Base-by-base conservation (phyloP, 2,113 vertebrate genomes). In the Mustela lutreola region DNA sequence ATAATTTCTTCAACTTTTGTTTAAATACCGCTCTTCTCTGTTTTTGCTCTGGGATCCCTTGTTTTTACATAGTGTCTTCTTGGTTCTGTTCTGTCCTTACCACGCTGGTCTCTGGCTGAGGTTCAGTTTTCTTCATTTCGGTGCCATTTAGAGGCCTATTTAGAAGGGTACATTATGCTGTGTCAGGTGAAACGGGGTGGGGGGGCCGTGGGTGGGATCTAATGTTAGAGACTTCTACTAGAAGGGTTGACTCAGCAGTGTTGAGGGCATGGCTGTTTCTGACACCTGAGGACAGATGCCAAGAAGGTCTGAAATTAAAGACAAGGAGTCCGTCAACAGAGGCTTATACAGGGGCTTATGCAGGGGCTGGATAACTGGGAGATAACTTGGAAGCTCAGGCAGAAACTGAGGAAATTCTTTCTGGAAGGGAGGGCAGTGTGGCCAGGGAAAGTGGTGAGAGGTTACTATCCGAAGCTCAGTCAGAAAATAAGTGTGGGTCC, bases 31-130 rank as follows among this genome's bases (percentile, higher is more conserved):
- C 1, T 81, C 7, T 65, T 91, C 56, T 93, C 48, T 85, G 80
- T 83, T 86, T 93, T 82, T 93, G 4, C 88, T 88, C 71, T 81
- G 19, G 11, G 78, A 42, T 89, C 33, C 28, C 22, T 90, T 33
- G 18, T 50, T 96, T 18, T 33, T 48, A 62, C 33, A 50, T 70
- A 79, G 31, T 19, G 45, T 89, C 45, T 89, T 96, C 65, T 93
- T 83, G 48, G n/a, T 75, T 94, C 62, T 93, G 10, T 48, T 39
- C 60, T 78, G 1, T 95, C 24, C 21, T 53, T 42, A 36, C 15
- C 8, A 12, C 42, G 94, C 28, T 56, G 24, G 60, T 60, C 71
- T 96, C 86, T 96, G 83, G 62, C 19, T 31, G n/a, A 95, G n/a
- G 36, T 87, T 94, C 70, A 83, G 19, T 9, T 7, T 91, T 92